Evolutionary conservation across 1,140 invertebrate genomes (phyloP), one percentile per base, ranked within the genome.

Genomic region (Acyrthosiphon pisum): DNA sequence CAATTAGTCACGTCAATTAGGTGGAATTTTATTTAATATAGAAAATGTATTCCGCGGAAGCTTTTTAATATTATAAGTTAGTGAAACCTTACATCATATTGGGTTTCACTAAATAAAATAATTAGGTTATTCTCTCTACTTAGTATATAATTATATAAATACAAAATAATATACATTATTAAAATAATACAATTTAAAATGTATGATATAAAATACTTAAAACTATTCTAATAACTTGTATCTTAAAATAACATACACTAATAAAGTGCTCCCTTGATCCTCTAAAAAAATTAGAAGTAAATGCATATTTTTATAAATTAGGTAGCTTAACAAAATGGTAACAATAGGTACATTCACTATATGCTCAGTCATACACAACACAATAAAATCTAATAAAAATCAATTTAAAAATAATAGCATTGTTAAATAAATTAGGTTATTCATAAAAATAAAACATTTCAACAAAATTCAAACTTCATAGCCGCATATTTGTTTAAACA

Each of bases 41-140:
- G n/a, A 76, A 76, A n/a, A 76, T 76, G n/a, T 76, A 76, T 76
- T 76, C 11, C n/a, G 30, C 18, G 30, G n/a, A 76, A 76, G 60
- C 60, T 76, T 76, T 76, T 76, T 76, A n/a, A 35, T 76, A 76
- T n/a, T 76, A 76, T 76, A 76, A 76, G 60, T 76, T 76, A 14
- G 60, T 76, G 60, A 76, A 76, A 76, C 60, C 60, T 76, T 76
- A 76, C 60, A 76, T 76, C 60, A 76, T 76, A 76, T 76, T 76
- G 60, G 60, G 60, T 76, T 76, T 76, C 60, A 76, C 30, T 76
- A 76, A n/a, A 76, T 76, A 76, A 76, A n/a, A 76, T 76, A 76
- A 76, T 76, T 76, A 76, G 30, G 60, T 76, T 76, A 76, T 76
- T 76, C 60, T 35, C 60, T n/a, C 22, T n/a, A 76, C 30, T 2